These are phyloP conservation scores for Macrosteles quadrilineatus DNA, from an alignment of 1,140 invertebrate genomes.

Conservation along the genomic window DNA sequence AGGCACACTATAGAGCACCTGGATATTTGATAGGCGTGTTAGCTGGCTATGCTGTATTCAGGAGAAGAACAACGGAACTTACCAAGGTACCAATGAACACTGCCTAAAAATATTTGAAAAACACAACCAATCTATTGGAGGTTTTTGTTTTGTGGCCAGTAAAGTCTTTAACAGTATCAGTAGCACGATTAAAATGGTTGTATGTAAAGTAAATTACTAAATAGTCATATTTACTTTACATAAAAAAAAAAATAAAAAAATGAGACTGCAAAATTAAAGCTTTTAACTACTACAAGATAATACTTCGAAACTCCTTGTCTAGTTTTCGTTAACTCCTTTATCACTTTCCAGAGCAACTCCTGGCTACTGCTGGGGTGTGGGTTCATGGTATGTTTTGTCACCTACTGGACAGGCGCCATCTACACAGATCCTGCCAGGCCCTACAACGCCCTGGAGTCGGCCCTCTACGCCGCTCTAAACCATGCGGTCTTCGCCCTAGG, in stretches of 20 bases:
- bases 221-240: too few relatives aligned
- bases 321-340: too few relatives aligned
- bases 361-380: conserved; percentile 13
- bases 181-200: too few relatives aligned
- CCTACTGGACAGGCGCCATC: conserved; percentile 35
- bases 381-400: conserved; percentile 22
- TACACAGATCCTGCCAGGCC: conserved; percentile 37
- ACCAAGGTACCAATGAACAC: neutral
- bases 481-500: conserved; percentile 36
- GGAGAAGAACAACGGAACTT: neutral
- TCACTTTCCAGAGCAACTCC: conserved; percentile 16
- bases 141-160: too few relatives aligned
- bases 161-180: too few relatives aligned
- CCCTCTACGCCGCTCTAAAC: conserved; percentile 38
- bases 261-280: too few relatives aligned
- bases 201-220: too few relatives aligned
- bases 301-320: too few relatives aligned
- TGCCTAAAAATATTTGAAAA: too few relatives aligned
- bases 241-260: too few relatives aligned
- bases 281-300: too few relatives aligned
- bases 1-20: conserved; percentile 10
- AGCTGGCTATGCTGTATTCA: conserved; percentile 4
- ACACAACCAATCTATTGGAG: too few relatives aligned
- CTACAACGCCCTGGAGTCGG: conserved; percentile 36
- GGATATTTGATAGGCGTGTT: conserved; percentile 19